phyloP scores from a whole-genome alignment of 2,888 invertebrate genomes.

The Eucera pruinosa region DNA sequence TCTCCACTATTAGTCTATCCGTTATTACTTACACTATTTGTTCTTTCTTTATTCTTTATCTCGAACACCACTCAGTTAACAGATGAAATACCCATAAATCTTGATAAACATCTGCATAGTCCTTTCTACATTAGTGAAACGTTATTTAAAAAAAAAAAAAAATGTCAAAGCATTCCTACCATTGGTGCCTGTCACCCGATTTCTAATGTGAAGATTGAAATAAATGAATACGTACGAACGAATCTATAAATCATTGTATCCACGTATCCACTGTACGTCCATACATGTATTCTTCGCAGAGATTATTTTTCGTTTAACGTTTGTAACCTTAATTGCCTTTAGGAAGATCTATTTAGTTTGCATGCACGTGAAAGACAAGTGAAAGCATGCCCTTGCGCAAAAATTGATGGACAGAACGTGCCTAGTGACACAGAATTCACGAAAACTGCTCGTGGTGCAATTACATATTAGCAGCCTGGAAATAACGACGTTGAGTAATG shows the following conservation, averaged over 20 bases:
- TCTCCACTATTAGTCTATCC: no score
- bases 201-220: slow-evolving; percentile 6
- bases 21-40: no score
- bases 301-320: slow-evolving; percentile 12
- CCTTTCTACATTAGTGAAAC: not conserved
- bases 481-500: slow-evolving; percentile 15
- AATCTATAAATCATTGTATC: slow-evolving; percentile 19
- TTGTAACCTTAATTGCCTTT: slow-evolving; percentile 15
- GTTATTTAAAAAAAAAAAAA: not conserved
- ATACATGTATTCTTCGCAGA: not conserved
- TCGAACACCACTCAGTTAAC: no score
- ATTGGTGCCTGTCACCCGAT: not conserved
- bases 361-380: slow-evolving; percentile 6
- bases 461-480: not conserved
- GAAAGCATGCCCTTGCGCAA: slow-evolving; percentile 18
- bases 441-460: slow-evolving; percentile 13
- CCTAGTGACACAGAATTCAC: not conserved
- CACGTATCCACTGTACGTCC: no score
- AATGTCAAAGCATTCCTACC: not conserved
- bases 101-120: not conserved
- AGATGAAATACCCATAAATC: not conserved
- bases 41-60: not conserved
- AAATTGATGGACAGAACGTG: not conserved
- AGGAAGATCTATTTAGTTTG: not conserved
- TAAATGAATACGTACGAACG: slow-evolving; percentile 2